Evolutionary conservation across 1,140 invertebrate genomes (phyloP).

Genomic region (Drosophila sturtevanti): DNA sequence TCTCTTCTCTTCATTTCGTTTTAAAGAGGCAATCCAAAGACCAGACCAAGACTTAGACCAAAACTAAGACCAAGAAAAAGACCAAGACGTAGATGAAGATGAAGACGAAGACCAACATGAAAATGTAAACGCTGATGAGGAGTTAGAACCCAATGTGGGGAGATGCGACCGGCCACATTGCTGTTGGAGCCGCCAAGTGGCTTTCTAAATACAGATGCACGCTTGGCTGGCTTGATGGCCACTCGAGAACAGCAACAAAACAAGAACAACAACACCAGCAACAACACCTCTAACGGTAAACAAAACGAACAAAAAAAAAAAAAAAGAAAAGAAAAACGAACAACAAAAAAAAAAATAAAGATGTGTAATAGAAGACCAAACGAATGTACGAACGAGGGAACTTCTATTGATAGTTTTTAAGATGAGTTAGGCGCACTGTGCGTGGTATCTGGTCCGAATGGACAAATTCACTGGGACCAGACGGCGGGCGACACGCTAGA

Average conservation of each 20-base stretch:
- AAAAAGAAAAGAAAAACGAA: not conserved
- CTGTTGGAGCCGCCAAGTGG: slow-evolving; percentile 52
- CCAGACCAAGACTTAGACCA: not conserved
- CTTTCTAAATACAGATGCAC: slow-evolving; percentile 69
- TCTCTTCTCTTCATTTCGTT: slow-evolving; percentile 24
- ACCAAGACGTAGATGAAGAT: not conserved
- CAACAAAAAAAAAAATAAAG: not conserved
- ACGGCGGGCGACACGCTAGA: not conserved
- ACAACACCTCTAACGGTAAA: slow-evolving; percentile 68
- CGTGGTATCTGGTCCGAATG: not conserved
- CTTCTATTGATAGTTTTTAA: slow-evolving; percentile 59
- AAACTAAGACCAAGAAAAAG: slow-evolving; percentile 15
- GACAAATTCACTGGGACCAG: not conserved
- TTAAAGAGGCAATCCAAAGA: slow-evolving; percentile 11
- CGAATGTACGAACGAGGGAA: slow-evolving; percentile 12
- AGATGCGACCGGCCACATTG: not conserved
- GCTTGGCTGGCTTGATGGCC: slow-evolving; percentile 64
- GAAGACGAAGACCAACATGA: not conserved
- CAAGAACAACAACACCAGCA: slow-evolving; percentile 21
- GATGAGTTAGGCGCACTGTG: slow-evolving; percentile 8
- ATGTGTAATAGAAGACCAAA: not conserved
- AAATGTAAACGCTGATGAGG: not conserved
- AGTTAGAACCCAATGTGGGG: slow-evolving; percentile 28
- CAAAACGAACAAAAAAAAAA: slow-evolving; percentile 50
- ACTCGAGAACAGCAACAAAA: slow-evolving; percentile 46